Base-by-base conservation (phyloP, 2,113 vertebrate genomes). In the Typhlomys cinereus region DNA sequence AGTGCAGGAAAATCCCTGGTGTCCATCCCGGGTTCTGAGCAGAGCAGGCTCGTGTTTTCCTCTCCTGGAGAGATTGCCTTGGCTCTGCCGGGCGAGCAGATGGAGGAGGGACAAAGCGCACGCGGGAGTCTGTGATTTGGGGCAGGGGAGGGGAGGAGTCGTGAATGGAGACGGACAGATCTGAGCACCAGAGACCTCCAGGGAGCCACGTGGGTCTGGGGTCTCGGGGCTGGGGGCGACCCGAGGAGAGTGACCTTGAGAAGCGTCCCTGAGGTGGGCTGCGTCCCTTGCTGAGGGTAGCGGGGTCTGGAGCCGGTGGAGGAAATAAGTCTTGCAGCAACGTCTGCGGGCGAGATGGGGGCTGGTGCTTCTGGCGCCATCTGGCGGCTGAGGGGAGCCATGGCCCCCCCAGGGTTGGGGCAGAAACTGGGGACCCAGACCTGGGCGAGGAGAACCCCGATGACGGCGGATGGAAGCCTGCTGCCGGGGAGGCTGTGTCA, bases 1-100 rank as follows among this genome's bases (percentile, higher is more conserved):
- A 54, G 64, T 31, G 5, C 6, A 36, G 46, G 44, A 29, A 31
- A 57, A 34, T 39, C 0, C 0, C 6, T 4, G 44, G 31, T 34
- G 18, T 57, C 44, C 39, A 88, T 48, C 39, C 73, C 36, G 25
- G 50, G 31, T 85, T 88, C 66, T 31, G 83, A 85, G n/a, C 36
- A 61, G 31, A 70, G 74, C 17, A 62, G 67, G 17, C 71, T n/a
- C 76, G 64, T 25, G 21, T 87, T 80, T 73, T 81, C 78, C 44
- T 69, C 10, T 71, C 81, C 39, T 52, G 54, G 75, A 70, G 59
- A 88, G 34, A 46, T n/a, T 21, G 44, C 25, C 57, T 36, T 82
- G 25, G 64, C 71, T 82, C 59, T 80, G 66, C 59, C 44, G 36
- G 75, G 5, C 29, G 4, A 17, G 39, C 15, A 61, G 82, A 29